Evolutionary conservation across 2,113 vertebrate genomes (phyloP).

Genomic region (Orthochromis malagaraziensis): DNA sequence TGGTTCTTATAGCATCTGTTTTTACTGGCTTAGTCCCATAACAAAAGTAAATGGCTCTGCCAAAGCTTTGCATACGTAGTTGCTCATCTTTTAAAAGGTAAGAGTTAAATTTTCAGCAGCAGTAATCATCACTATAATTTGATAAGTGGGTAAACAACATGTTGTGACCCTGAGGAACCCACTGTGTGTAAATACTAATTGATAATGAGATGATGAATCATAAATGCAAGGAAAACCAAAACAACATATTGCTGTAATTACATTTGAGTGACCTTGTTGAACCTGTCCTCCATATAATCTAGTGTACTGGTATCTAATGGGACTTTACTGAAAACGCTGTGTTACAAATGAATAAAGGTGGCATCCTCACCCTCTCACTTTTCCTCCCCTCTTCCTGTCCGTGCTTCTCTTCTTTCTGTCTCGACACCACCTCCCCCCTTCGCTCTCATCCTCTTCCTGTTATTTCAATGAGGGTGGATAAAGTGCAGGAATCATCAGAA

Average conservation of each 20-base stretch:
- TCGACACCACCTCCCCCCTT: background rate
- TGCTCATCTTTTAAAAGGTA: background rate
- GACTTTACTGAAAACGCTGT: background rate
- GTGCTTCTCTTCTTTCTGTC: background rate
- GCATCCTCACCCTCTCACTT: background rate
- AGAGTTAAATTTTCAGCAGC: background rate
- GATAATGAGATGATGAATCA: background rate
- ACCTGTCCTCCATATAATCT: background rate
- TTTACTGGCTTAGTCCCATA: background rate
- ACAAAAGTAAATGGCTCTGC: background rate
- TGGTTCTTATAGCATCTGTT: background rate
- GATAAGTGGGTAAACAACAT: background rate
- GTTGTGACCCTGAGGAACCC: background rate
- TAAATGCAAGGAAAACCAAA: background rate
- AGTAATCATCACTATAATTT: background rate
- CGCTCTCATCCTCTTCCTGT: slow-evolving; percentile 23
- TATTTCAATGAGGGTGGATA: background rate
- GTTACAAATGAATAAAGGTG: background rate
- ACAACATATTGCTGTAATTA: background rate
- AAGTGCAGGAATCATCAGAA: slow-evolving; percentile 34
- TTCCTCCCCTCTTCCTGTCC: background rate
- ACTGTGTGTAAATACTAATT: background rate
- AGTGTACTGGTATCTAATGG: background rate
- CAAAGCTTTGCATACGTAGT: background rate
- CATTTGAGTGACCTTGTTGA: background rate